phyloP scores from a whole-genome alignment of 2,888 invertebrate genomes.

The Limnephilus rhombicus region DNA sequence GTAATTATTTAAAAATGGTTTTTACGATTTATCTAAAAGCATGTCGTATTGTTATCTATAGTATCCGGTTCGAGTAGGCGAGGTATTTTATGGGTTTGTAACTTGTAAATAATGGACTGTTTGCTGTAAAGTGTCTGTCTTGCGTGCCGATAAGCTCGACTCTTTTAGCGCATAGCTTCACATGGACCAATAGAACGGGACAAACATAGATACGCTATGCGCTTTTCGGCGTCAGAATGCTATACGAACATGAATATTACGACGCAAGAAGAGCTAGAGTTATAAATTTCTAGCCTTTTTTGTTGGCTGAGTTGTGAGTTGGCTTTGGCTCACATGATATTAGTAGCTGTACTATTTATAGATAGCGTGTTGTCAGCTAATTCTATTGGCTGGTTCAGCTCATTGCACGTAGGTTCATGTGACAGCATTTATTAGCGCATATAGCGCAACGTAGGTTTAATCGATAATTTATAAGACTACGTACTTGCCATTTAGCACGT shows the following conservation, averaged over 20 bases:
- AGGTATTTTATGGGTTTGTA: slow-evolving; percentile 14
- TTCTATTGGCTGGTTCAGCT: not conserved
- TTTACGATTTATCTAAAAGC: not conserved
- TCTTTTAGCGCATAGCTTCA: slow-evolving; percentile 25
- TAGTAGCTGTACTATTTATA: not conserved
- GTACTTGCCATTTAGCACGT: too few relatives aligned
- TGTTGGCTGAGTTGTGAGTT: slow-evolving; percentile 13
- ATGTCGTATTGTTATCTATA: not conserved
- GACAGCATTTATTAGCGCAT: not conserved
- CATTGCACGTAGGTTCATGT: not conserved
- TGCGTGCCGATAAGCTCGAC: not conserved
- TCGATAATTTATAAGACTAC: not conserved
- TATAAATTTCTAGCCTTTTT: not conserved
- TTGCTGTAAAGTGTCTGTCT: not conserved
- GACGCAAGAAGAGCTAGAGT: not conserved
- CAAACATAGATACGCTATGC: slow-evolving; percentile 10
- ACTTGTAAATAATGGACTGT: not conserved
- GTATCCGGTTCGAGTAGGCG: not conserved
- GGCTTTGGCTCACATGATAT: not conserved
- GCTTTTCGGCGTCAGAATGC: slow-evolving; percentile 7
- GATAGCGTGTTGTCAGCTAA: not conserved
- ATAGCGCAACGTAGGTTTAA: not conserved
- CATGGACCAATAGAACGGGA: not conserved
- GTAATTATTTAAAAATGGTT: not conserved
- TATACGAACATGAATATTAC: not conserved